Evolutionary conservation across 1,140 invertebrate species (phyloP).

Genomic region (Caenorhabditis briggsae): DNA sequence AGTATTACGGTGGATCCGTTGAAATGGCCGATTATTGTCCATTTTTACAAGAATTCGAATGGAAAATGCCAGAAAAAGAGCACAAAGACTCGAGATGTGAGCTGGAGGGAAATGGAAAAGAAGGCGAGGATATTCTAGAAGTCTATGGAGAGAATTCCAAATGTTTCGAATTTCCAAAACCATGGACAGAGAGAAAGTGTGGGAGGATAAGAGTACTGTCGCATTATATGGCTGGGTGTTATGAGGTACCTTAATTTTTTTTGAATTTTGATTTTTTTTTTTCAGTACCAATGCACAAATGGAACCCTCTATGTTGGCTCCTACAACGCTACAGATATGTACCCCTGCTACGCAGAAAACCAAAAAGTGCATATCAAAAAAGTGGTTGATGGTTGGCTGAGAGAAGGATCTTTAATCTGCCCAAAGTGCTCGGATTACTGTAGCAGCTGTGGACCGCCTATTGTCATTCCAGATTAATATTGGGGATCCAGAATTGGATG

Average conservation of each 20-base stretch:
- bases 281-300: constrained; percentile 79
- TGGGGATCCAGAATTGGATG: constrained; percentile 54
- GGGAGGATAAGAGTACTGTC: constrained; percentile 70
- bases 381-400: constrained; percentile 87
- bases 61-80: constrained; percentile 63
- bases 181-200: constrained; percentile 76
- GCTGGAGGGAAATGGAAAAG: constrained; percentile 69
- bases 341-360: constrained; percentile 88
- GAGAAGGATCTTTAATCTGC: constrained; percentile 90
- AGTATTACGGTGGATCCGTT: constrained; percentile 88
- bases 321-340: constrained; percentile 85
- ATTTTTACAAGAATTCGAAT: constrained; percentile 79
- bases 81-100: constrained; percentile 75
- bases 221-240: constrained; percentile 77
- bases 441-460: constrained; percentile 62
- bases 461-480: constrained; percentile 26
- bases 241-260: too few species aligned
- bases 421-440: constrained; percentile 91
- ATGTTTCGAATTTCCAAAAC: constrained; percentile 74
- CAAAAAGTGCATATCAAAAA: constrained; percentile 89
- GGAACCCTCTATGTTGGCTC: constrained; percentile 81
- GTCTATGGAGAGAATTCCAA: constrained; percentile 72
- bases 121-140: constrained; percentile 73
- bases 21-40: constrained; percentile 96
- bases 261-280: too few species aligned